Conservation (phyloP, 2,113 vertebrate species). For the Stegostoma tigrinum region DNA sequence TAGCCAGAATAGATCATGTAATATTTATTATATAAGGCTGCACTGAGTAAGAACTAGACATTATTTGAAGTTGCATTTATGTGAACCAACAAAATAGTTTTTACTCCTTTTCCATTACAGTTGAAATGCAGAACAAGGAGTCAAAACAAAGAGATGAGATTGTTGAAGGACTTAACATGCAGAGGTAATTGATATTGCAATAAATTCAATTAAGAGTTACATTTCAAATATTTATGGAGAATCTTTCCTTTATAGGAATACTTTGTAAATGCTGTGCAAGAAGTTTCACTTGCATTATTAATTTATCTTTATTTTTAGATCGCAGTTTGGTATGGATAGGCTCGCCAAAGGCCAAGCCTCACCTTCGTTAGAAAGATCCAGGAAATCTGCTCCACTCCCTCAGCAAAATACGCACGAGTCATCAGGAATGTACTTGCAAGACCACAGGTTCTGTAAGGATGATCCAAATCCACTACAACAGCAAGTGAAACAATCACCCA, state of each 20-base stretch:
- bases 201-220: background rate
- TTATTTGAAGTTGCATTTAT: background rate
- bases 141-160: background rate
- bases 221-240: background rate
- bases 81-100: background rate
- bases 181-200: background rate
- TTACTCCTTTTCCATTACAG: background rate
- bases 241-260: background rate
- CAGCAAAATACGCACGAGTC: background rate
- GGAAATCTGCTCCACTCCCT: background rate
- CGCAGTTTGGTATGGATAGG: background rate
- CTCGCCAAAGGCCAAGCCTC: background rate
- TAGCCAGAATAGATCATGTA: background rate
- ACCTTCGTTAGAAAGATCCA: background rate
- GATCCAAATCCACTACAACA: background rate
- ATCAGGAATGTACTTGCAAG: background rate
- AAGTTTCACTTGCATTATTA: background rate
- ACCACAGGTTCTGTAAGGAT: background rate
- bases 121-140: background rate
- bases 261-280: background rate
- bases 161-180: background rate
- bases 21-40: background rate
- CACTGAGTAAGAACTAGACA: background rate
- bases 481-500: background rate
- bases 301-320: conserved; percentile 19